These are phyloP conservation scores for Empidonax traillii DNA, from an alignment of 2,113 vertebrate genomes.

Conservation along the genomic window DNA sequence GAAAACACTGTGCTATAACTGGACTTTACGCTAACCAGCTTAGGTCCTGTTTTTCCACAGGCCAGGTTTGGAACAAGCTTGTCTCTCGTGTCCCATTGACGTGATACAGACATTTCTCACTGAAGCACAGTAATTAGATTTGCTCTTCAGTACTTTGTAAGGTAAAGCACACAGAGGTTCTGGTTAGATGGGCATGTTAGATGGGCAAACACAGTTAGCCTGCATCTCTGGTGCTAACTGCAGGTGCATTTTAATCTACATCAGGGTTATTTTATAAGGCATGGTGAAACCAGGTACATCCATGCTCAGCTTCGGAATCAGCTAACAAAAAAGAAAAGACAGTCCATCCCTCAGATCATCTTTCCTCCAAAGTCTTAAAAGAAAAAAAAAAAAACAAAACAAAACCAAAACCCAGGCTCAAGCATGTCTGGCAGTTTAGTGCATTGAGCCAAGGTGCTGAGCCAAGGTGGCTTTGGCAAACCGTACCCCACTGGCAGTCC, in stretches of 20 bases:
- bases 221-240: not conserved
- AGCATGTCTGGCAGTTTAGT: not conserved
- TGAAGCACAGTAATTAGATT: constrained; percentile 51
- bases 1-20: constrained; percentile 25
- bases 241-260: not conserved
- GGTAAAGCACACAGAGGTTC: constrained; percentile 51
- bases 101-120: constrained; percentile 26
- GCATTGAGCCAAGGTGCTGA: not conserved
- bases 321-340: not conserved
- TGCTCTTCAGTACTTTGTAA: constrained; percentile 35
- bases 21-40: constrained; percentile 15
- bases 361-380: not conserved
- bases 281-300: not conserved
- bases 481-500: fast-evolving
- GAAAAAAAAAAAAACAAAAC: not conserved
- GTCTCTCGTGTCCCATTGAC: constrained; percentile 29
- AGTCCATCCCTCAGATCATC: not conserved
- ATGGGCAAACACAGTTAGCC: not conserved
- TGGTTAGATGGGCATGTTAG: not conserved
- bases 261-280: not conserved
- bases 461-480: not conserved
- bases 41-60: constrained; percentile 33
- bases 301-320: not conserved
- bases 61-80: not conserved
- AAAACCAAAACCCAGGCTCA: not conserved